These are phyloP conservation scores for Otus sunia DNA, from an alignment of 2,113 vertebrate species.

Conservation along the genomic window DNA sequence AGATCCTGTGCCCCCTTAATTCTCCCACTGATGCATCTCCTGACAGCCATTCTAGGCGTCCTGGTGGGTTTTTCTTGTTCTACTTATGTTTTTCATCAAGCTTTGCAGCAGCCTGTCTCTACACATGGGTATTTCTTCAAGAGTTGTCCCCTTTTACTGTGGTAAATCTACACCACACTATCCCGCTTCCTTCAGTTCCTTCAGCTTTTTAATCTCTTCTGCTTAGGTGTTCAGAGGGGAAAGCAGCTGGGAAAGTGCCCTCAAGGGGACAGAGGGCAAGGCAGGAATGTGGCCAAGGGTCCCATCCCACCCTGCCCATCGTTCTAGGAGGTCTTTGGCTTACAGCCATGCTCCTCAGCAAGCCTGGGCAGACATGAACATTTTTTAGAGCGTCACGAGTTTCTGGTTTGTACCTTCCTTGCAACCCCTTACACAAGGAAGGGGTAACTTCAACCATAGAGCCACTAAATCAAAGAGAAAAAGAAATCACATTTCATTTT, in stretches of 20 bases:
- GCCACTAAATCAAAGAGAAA: neutral
- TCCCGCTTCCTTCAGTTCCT: neutral
- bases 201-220: neutral
- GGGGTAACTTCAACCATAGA: neutral
- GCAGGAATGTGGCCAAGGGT: neutral
- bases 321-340: neutral
- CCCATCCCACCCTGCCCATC: neutral
- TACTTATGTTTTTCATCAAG: neutral
- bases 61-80: neutral
- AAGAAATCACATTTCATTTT: neutral
- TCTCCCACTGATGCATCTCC: neutral
- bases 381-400: neutral
- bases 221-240: neutral
- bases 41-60: neutral
- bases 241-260: neutral
- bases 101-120: neutral
- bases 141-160: neutral
- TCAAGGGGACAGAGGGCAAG: neutral
- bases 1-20: neutral
- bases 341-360: neutral
- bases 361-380: neutral
- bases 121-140: neutral
- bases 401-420: neutral
- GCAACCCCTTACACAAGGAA: neutral
- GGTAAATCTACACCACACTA: neutral